A percentile compares a stretch with the other conserved stretches of the same genome.
Conservation (phyloP, 2,888 invertebrate species). For the Saturnia japonica region DNA sequence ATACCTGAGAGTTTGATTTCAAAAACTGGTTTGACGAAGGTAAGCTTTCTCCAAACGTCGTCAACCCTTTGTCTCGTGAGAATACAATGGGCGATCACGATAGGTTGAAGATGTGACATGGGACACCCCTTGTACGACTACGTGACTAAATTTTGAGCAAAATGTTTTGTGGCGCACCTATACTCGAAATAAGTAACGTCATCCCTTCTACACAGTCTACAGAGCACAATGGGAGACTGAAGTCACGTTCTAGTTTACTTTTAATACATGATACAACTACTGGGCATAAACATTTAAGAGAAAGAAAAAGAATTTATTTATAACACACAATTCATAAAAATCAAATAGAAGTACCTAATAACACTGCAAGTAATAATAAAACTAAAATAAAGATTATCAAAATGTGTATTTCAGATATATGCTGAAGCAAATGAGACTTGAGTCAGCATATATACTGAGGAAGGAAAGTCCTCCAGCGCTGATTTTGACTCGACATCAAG, state of each 20-base stretch:
- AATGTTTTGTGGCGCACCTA: constrained; percentile 70
- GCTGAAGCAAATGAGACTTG: no score
- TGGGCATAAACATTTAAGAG: background rate
- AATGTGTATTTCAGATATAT: no score
- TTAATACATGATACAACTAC: background rate
- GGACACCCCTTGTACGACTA: constrained; percentile 67
- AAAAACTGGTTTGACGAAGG: constrained; percentile 77
- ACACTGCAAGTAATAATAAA: no score
- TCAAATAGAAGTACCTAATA: no score
- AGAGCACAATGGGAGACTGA: constrained; percentile 10
- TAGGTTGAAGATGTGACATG: constrained; percentile 75
- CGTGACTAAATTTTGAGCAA: constrained; percentile 79
- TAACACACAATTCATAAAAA: no score
- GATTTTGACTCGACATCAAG: no score
- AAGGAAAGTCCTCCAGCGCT: no score
- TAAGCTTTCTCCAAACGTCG: constrained; percentile 65
- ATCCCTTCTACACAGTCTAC: constrained; percentile 54
- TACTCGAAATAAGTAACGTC: constrained; percentile 73
- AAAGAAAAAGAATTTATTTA: no score
- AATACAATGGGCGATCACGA: constrained; percentile 78
- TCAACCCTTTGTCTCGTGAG: constrained; percentile 79
- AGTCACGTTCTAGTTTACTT: background rate
- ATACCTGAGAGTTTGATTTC: constrained; percentile 70
- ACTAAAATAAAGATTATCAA: no score
- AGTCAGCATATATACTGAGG: no score